These are phyloP conservation scores for Drusus annulatus DNA, from an alignment of 1,140 invertebrate genomes.

Conservation along the genomic window DNA sequence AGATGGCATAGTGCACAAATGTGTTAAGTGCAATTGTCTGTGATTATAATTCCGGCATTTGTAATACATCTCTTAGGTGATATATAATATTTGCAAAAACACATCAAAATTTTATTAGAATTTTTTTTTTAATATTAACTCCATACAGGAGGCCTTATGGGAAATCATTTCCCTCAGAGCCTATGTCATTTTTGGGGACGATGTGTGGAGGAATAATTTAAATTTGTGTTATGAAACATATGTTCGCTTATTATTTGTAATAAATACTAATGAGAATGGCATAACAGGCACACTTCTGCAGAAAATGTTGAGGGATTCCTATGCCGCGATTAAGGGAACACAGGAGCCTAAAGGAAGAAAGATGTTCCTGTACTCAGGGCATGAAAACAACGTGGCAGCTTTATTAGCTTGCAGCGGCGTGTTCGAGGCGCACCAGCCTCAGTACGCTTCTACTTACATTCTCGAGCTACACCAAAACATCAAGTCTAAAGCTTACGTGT, in stretches of 20 bases:
- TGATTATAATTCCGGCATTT: too few relatives aligned
- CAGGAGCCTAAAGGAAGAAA: constrained; percentile 64
- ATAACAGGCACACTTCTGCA: constrained; percentile 70
- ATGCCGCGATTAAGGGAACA: constrained; percentile 62
- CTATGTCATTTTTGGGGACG: too few relatives aligned
- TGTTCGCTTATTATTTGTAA: background rate
- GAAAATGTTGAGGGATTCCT: constrained; percentile 71
- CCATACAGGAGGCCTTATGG: too few relatives aligned
- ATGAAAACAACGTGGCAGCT: constrained; percentile 80
- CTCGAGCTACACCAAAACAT: constrained; percentile 63
- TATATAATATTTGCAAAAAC: too few relatives aligned
- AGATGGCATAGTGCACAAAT: too few relatives aligned
- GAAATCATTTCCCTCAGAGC: too few relatives aligned
- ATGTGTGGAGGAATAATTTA: too few relatives aligned
- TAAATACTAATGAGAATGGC: constrained; percentile 12
- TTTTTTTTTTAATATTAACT: too few relatives aligned
- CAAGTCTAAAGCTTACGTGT: constrained; percentile 45
- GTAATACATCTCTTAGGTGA: too few relatives aligned
- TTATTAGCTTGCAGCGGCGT: constrained; percentile 76
- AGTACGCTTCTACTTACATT: constrained; percentile 70
- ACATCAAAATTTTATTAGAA: too few relatives aligned
- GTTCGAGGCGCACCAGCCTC: constrained; percentile 74
- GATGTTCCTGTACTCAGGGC: constrained; percentile 75
- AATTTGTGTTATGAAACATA: too few relatives aligned
- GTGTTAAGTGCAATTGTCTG: too few relatives aligned